Percentiles rank a stretch among this genome's conserved stretches.
Evolutionary conservation across 2,888 invertebrate species (phyloP).

Genomic region (Agelastica alni): DNA sequence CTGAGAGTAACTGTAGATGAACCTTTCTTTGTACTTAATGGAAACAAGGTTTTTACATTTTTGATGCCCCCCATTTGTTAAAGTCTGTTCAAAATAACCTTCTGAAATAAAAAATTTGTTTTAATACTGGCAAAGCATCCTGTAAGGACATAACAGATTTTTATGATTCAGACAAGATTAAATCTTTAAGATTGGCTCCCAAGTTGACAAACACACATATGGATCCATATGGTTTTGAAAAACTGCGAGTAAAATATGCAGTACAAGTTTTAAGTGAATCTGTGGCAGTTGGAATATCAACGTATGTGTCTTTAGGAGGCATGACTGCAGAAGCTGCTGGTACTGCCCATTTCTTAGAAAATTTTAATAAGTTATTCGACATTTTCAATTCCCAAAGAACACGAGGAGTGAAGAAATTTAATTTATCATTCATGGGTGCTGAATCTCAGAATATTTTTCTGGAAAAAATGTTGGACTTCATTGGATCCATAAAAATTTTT

Average conservation of each 20-base stretch:
- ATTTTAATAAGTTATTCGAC: conserved; percentile 29
- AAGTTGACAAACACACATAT: conserved; percentile 35
- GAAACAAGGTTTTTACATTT: conserved; percentile 18
- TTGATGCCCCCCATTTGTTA: conserved; percentile 25
- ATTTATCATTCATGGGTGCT: conserved; percentile 23
- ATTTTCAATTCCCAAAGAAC: conserved; percentile 29
- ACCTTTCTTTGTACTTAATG: conserved; percentile 6
- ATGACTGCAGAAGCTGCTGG: conserved; percentile 21
- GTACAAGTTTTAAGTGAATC: conserved; percentile 34
- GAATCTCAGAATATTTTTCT: conserved; percentile 25
- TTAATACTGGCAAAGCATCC: conserved; percentile 10
- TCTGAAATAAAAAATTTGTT: conserved; percentile 24
- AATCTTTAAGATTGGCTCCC: conserved; percentile 20
- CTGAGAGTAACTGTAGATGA: conserved; percentile 14
- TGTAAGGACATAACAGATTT: conserved; percentile 28
- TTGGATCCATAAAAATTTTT: not conserved
- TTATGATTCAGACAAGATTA: conserved; percentile 30
- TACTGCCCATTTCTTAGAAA: conserved; percentile 23
- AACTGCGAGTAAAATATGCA: conserved; percentile 33
- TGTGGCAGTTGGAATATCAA: conserved; percentile 28
- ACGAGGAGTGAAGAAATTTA: no score
- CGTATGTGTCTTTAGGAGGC: conserved; percentile 21
- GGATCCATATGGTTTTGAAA: conserved; percentile 31
- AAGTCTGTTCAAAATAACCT: conserved; percentile 30
- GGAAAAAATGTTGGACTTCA: conserved; percentile 16